These are phyloP conservation scores for Athene cunicularia DNA, from an alignment of 2,113 vertebrate species.

Conservation along the genomic window DNA sequence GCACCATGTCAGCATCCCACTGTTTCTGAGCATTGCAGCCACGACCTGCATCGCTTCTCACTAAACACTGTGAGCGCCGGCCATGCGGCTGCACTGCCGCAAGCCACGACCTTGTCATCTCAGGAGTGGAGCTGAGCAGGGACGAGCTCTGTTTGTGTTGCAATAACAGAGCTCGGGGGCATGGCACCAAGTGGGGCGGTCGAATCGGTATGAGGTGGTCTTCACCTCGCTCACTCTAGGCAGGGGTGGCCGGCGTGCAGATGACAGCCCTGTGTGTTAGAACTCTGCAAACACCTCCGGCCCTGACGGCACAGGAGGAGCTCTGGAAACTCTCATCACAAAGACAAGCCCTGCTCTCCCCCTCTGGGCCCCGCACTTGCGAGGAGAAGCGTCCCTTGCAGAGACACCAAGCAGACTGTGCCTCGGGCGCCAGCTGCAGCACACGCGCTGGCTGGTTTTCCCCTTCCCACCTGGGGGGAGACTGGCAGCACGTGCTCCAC, in stretches of 20 bases:
- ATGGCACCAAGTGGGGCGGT: background rate
- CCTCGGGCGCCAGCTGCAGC: background rate
- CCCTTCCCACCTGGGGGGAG: background rate
- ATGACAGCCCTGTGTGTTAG: fast-evolving
- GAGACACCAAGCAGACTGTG: background rate
- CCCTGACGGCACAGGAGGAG: background rate
- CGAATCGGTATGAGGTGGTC: background rate
- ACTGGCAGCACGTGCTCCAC: fast-evolving
- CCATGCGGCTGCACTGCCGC: background rate
- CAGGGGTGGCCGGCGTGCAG: background rate
- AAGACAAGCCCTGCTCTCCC: background rate
- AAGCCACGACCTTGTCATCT: background rate
- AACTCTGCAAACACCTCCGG: background rate
- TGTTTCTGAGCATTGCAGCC: background rate
- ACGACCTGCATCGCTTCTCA: background rate
- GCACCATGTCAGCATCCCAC: background rate
- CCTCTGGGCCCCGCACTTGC: background rate
- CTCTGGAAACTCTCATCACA: fast-evolving
- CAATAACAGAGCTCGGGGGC: background rate
- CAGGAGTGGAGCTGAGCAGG: background rate
- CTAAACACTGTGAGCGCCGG: background rate
- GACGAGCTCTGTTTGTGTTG: background rate
- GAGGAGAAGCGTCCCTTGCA: background rate
- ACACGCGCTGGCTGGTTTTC: background rate
- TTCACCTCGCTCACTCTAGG: fast-evolving